These are phyloP conservation scores for Brevipalpus yothersi DNA, from an alignment of 1,140 invertebrate species.

Conservation along the genomic window DNA sequence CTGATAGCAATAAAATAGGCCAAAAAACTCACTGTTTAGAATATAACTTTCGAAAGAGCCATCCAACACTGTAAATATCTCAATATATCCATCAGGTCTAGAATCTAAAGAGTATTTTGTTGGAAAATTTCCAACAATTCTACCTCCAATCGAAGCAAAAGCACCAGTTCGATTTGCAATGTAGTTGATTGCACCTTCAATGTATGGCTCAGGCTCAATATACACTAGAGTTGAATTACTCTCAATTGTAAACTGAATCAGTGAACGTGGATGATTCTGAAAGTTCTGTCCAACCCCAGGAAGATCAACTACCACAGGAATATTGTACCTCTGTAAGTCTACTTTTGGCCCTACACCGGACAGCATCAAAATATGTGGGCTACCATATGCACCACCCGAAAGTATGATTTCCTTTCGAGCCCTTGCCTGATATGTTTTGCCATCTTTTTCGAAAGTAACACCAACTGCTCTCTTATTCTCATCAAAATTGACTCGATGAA, in stretches of 20 bases:
- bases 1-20: too few species aligned
- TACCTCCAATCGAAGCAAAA: too few species aligned
- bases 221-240: too few species aligned
- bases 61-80: too few species aligned
- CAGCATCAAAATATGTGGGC: constrained; percentile 67
- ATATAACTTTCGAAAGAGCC: too few species aligned
- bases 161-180: too few species aligned
- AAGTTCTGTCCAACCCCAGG: constrained; percentile 22
- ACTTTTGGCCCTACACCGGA: constrained; percentile 53
- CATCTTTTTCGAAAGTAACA: constrained; percentile 42
- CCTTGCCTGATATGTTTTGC: constrained; percentile 37
- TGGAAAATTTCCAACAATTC: too few species aligned
- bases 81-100: too few species aligned
- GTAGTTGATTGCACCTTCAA: too few species aligned
- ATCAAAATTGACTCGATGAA: constrained; percentile 55
- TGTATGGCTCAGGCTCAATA: too few species aligned
- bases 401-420: constrained; percentile 67
- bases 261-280: constrained; percentile 23
- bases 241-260: constrained; percentile 2
- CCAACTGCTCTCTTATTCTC: constrained; percentile 50
- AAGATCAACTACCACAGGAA: constrained; percentile 19
- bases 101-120: too few species aligned
- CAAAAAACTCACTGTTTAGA: too few species aligned
- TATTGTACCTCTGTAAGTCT: constrained; percentile 7
- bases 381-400: constrained; percentile 60